Percentiles rank a stretch among this genome's conserved stretches.
Evolutionary conservation across 2,113 vertebrate species (phyloP).

Genomic region (Centrocercus urophasianus): DNA sequence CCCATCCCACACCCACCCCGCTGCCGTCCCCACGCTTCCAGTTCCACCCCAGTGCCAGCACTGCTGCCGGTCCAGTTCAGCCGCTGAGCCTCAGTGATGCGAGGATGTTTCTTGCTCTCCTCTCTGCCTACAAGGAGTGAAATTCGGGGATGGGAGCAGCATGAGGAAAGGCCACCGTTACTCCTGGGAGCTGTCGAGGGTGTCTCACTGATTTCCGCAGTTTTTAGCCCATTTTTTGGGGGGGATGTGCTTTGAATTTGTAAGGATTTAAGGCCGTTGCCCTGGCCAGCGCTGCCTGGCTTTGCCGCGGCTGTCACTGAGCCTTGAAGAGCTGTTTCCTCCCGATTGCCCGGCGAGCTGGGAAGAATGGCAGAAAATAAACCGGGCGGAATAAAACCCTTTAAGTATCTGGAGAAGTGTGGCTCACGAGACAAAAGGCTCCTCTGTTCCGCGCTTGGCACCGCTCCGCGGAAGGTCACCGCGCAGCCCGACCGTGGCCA

Average conservation of each 20-base stretch:
- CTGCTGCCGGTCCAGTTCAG: too few species aligned
- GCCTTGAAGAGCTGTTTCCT: constrained; percentile 32
- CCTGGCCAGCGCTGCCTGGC: neutral
- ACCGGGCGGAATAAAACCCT: neutral
- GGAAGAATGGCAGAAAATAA: constrained; percentile 4
- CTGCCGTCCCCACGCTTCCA: too few species aligned
- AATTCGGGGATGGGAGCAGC: neutral
- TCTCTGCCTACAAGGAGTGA: too few species aligned
- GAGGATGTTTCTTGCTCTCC: too few species aligned
- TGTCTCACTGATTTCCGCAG: neutral
- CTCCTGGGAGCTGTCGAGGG: neutral
- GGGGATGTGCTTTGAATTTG: neutral
- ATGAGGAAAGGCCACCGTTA: rapidly evolving
- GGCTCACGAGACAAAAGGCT: neutral
- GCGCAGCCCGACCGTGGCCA: neutral
- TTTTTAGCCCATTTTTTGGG: neutral
- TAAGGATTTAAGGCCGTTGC: neutral
- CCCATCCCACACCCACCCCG: too few species aligned
- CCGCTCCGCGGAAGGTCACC: neutral
- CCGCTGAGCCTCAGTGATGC: rapidly evolving
- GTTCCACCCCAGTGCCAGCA: too few species aligned
- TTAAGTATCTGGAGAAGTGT: neutral
- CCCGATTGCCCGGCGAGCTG: neutral
- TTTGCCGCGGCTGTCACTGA: neutral
- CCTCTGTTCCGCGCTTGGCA: constrained; percentile 43